These are phyloP conservation scores for Dicrostonyx torquatus DNA, from an alignment of 2,797 vertebrate species.

Conservation along the genomic window DNA sequence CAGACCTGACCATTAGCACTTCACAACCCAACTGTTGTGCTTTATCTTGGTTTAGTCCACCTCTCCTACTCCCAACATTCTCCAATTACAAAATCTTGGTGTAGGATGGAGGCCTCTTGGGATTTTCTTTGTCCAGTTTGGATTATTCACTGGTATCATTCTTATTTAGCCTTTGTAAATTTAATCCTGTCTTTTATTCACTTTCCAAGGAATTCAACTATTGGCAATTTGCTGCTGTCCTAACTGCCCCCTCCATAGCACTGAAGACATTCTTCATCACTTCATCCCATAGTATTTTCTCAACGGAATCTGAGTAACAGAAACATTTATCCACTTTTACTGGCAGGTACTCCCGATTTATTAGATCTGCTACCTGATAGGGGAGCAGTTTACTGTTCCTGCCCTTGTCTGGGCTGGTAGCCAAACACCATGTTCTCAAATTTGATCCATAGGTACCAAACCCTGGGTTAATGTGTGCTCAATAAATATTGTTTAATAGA, in stretches of 20 bases:
- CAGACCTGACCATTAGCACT: neutral
- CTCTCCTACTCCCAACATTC: neutral
- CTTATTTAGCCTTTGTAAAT: neutral
- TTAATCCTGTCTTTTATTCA: neutral
- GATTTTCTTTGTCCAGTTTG: neutral
- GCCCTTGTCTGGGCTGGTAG: neutral
- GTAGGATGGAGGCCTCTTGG: neutral
- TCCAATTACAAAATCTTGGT: neutral
- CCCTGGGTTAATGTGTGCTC: neutral
- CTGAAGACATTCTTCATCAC: neutral
- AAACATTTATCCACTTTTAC: neutral
- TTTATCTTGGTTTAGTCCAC: neutral
- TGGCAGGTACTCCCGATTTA: neutral
- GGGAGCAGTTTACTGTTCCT: neutral
- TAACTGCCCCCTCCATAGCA: neutral
- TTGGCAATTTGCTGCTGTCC: neutral
- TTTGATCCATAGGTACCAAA: neutral
- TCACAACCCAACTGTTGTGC: neutral
- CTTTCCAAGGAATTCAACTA: neutral
- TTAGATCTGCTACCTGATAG: neutral
- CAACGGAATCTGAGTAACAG: neutral
- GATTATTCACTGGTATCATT: neutral
- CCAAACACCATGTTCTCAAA: neutral
- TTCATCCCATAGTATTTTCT: neutral
- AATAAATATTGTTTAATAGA: neutral